A percentile compares a stretch with the other conserved stretches of the same genome.
Conservation (phyloP, 2,888 invertebrate species). For the Napeogenes inachia region DNA sequence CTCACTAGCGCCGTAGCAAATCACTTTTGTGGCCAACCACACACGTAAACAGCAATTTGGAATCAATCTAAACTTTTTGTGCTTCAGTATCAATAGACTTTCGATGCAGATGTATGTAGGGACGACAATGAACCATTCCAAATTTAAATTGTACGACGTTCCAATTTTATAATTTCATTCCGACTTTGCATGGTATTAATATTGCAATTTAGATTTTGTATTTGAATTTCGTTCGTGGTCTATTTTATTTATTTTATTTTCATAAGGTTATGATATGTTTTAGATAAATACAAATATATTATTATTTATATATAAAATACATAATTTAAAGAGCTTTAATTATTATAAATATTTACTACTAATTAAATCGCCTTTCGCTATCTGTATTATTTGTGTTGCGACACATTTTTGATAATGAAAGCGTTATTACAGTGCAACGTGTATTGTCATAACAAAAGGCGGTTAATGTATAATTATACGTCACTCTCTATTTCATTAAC, state of each 20-base stretch:
- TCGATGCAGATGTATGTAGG: conserved; percentile 33
- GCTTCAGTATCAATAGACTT: conserved; percentile 40
- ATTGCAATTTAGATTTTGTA: background rate
- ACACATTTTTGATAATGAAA: conserved; percentile 33
- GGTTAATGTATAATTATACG: conserved; percentile 41
- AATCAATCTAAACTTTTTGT: conserved; percentile 59
- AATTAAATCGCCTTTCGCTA: conserved; percentile 16
- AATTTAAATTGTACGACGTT: conserved; percentile 1
- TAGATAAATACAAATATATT: too few species aligned
- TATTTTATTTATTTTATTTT: too few species aligned
- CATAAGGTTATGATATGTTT: too few species aligned
- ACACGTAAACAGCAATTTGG: conserved; percentile 61
- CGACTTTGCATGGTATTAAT: background rate
- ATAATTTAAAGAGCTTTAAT: too few species aligned
- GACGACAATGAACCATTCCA: conserved; percentile 14
- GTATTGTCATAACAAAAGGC: conserved; percentile 43
- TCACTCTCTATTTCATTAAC: conserved; percentile 42
- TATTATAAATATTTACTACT: background rate
- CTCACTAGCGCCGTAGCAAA: conserved; percentile 37
- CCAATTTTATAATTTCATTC: background rate
- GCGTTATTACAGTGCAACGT: conserved; percentile 35
- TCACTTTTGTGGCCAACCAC: conserved; percentile 54
- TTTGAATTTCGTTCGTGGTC: too few species aligned
- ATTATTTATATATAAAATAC: too few species aligned
- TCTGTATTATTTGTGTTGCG: conserved; percentile 26